Conservation (phyloP, 2,888 invertebrate genomes). For the Rhogogaster chlorosoma region DNA sequence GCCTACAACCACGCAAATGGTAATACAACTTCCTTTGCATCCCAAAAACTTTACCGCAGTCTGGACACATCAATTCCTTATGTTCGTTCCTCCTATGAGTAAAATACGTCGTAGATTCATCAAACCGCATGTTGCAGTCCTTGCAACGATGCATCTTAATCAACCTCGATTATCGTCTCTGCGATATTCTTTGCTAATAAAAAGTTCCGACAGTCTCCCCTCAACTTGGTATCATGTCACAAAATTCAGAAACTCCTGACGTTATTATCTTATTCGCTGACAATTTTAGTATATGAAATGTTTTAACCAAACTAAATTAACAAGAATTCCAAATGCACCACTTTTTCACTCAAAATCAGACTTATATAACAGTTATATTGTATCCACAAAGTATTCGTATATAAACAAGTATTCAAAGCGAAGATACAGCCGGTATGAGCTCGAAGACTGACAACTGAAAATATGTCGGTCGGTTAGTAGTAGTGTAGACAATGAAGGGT, state of each 20-base stretch:
- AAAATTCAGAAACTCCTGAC: not conserved
- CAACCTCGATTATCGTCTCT: not conserved
- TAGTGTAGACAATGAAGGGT: not conserved
- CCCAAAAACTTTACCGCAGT: constrained; percentile 13
- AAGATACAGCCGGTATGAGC: not conserved
- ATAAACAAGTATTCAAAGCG: not conserved
- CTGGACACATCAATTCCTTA: not conserved
- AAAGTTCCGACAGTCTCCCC: not conserved
- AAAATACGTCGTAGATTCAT: not conserved
- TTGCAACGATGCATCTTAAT: constrained; percentile 14
- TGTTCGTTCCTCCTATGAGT: constrained; percentile 6
- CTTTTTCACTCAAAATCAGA: constrained; percentile 18
- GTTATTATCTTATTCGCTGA: not conserved
- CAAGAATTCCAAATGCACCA: not conserved
- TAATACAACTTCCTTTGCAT: not conserved
- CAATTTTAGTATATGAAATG: not conserved
- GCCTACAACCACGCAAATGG: constrained; percentile 14
- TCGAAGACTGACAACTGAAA: not conserved
- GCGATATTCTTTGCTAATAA: not conserved
- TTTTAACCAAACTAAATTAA: too few relatives aligned
- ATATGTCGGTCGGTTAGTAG: not conserved
- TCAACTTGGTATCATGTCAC: not conserved
- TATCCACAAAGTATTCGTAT: not conserved
- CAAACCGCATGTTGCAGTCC: not conserved
- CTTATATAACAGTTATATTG: not conserved